These are phyloP conservation scores for Varanus salvator DNA, from an alignment of 2,113 vertebrate species.

Conservation along the genomic window DNA sequence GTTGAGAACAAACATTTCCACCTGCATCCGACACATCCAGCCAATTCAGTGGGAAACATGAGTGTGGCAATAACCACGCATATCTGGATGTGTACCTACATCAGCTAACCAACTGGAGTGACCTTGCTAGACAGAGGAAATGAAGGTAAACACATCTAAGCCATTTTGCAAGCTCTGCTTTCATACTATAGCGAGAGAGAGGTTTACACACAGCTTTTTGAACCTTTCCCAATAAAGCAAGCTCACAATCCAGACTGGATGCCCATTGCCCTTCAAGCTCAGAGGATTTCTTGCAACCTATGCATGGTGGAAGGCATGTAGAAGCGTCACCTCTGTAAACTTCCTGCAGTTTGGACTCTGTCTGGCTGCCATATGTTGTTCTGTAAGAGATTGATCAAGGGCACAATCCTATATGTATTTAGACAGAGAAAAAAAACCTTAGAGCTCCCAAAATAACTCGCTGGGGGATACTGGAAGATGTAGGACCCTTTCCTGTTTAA, in stretches of 20 bases:
- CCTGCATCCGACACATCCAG: background rate
- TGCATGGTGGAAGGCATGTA: too few relatives aligned
- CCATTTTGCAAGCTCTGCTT: slow-evolving; percentile 10
- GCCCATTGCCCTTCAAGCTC: too few relatives aligned
- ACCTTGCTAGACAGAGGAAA: background rate
- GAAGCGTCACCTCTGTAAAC: too few relatives aligned
- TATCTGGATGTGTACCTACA: background rate
- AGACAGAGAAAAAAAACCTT: too few relatives aligned
- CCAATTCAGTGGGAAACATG: background rate
- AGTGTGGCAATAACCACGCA: background rate
- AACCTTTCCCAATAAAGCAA: background rate
- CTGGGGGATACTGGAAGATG: too few relatives aligned
- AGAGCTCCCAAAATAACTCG: too few relatives aligned
- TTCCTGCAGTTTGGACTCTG: too few relatives aligned
- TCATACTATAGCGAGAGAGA: too few relatives aligned
- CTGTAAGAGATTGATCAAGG: slow-evolving; percentile 2
- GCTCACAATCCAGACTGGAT: background rate
- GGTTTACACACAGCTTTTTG: slow-evolving; percentile 32
- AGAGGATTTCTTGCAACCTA: too few relatives aligned
- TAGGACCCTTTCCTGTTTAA: too few relatives aligned
- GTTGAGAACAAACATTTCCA: background rate
- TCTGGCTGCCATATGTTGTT: too few relatives aligned
- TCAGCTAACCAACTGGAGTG: background rate
- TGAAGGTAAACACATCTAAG: slow-evolving; percentile 15
- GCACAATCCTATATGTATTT: too few relatives aligned